Base-by-base conservation (phyloP, 2,113 vertebrate genomes). In the Spea multiplicata region DNA sequence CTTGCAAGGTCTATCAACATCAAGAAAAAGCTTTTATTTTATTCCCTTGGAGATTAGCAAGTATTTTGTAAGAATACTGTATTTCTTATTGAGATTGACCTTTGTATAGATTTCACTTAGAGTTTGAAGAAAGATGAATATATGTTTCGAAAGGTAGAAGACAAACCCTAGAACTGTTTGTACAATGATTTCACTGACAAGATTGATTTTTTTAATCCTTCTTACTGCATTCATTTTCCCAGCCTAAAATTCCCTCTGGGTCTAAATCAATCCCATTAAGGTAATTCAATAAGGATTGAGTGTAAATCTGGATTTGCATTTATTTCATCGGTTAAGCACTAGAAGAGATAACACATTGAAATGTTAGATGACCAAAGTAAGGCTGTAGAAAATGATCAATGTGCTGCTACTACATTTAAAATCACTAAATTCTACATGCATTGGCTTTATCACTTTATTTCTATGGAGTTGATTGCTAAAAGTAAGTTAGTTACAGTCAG, bases 251-350 rank as follows among this genome's bases (percentile, higher is more conserved):
- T 72, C 76, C 76, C 76, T 44, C 64, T 66, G 30, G 76, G 57
- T 14, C 55, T 72, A 53, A 72, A 78, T 78, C 76, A 78, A 78
- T 78, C 57, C 76, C 76, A 78, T 78, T 78, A 78, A 72, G 76
- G 76, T 78, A 78, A 78, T 78, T 78, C 76, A 72, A 78, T 78
- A 72, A 78, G 69, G 68, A 78, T 66, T 72, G 76, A 78, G 76
- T 72, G 76, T 48, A 78, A 66, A 47, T 72, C 69, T 72, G 69
- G 61, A 78, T 78, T 78, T 78, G 69, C 69, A 78, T 78, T 78
- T 72, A 78, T 78, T 78, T 78, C 76, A 78, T 72, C 76, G 72
- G 61, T 69, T 66, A 72, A 78, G 76, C 69, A 66, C 76, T 78
- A 50, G 48, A 45, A 72, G 69, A 72, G 50, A 78, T 66, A 78